phyloP scores from a whole-genome alignment of 2,888 invertebrate species.

The Erebia ligea region DNA sequence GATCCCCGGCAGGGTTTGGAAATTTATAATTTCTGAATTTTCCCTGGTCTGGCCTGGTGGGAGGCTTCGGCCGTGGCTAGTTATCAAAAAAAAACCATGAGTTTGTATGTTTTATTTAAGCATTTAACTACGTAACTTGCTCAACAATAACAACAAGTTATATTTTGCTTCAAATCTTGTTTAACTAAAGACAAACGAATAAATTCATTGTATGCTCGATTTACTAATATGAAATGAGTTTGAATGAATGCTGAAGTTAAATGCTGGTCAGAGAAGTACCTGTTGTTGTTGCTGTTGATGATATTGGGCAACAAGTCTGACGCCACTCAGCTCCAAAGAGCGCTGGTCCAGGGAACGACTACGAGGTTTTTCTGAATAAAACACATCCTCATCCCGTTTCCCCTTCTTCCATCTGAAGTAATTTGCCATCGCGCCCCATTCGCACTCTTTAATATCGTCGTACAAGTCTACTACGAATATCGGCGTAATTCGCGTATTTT shows the following conservation, averaged over 20 bases:
- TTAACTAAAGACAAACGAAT: neutral
- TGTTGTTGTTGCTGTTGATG: conserved; percentile 55
- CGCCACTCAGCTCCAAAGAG: conserved; percentile 87
- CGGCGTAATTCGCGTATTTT: conserved; percentile 49
- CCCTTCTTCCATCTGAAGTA: conserved; percentile 88
- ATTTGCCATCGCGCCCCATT: conserved; percentile 81
- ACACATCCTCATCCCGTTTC: conserved; percentile 82
- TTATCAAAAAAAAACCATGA: neutral
- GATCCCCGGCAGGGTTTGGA: too few species aligned
- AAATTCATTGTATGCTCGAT: neutral
- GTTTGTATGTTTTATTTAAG: neutral
- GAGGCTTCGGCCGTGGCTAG: too few species aligned
- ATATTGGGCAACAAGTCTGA: conserved; percentile 83
- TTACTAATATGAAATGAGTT: neutral
- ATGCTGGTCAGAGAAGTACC: neutral
- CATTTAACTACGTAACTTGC: neutral
- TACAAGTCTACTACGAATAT: conserved; percentile 37
- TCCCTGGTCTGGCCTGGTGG: too few species aligned
- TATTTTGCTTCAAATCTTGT: neutral
- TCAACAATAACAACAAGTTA: neutral
- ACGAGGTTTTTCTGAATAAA: conserved; percentile 85
- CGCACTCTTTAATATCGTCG: conserved; percentile 45
- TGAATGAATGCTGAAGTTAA: neutral
- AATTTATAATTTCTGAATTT: too few species aligned
- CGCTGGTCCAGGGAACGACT: conserved; percentile 89